Percentiles rank a stretch among this genome's conserved stretches.
phyloP scores from a whole-genome alignment of 2,888 invertebrate genomes.

The Eupeodes latifasciatus region DNA sequence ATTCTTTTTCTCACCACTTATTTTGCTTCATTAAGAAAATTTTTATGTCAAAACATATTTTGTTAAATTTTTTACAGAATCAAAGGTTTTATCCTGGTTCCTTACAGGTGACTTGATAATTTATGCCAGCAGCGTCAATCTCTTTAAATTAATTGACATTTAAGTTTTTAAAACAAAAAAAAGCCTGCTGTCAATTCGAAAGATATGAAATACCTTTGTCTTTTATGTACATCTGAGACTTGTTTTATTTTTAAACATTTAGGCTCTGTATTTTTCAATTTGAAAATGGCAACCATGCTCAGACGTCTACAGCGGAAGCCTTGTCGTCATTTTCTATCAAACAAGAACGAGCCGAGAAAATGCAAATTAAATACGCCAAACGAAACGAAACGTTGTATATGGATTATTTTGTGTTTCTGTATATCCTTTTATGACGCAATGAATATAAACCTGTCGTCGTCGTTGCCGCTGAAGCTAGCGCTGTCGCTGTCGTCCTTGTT shows the following conservation, averaged over 20 bases:
- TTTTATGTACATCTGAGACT: too few species aligned
- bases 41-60: too few species aligned
- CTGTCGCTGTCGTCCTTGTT: conserved; percentile 58
- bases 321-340: conserved; percentile 31
- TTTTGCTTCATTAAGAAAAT: too few species aligned
- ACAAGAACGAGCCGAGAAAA: conserved; percentile 57
- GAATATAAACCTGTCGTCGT: conserved; percentile 71
- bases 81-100: too few species aligned
- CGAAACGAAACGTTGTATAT: conserved; percentile 33
- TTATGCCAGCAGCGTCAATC: too few species aligned
- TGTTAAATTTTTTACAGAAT: too few species aligned
- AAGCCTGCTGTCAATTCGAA: too few species aligned
- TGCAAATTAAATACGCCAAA: conserved; percentile 72
- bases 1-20: too few species aligned
- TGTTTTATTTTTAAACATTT: background rate
- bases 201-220: too few species aligned
- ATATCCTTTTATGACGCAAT: conserved; percentile 58
- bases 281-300: background rate
- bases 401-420: conserved; percentile 35
- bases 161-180: too few species aligned
- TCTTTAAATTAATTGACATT: too few species aligned
- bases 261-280: background rate
- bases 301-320: conserved; percentile 18
- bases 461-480: background rate
- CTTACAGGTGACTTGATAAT: too few species aligned